A percentile compares a stretch with the other conserved stretches of the same genome.
phyloP scores from a whole-genome alignment of 2,888 invertebrate genomes.

The Euzetes globulus region DNA sequence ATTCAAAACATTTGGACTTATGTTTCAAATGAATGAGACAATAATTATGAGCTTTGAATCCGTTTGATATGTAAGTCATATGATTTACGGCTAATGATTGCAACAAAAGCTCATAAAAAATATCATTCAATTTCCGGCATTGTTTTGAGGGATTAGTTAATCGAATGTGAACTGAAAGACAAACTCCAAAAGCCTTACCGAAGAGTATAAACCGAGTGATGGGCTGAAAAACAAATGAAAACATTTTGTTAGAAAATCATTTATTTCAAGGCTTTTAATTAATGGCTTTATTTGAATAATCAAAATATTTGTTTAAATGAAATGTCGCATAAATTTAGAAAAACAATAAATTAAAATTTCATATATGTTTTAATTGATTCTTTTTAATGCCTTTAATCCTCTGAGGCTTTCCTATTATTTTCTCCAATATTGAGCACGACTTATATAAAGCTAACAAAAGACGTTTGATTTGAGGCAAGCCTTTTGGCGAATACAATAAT shows the following conservation, averaged over 20 bases:
- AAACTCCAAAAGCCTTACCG: not conserved
- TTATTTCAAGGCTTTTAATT: not conserved
- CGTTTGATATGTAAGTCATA: too few species aligned
- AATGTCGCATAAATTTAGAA: not conserved
- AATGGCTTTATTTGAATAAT: not conserved
- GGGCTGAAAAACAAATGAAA: not conserved
- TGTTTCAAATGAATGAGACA: too few species aligned
- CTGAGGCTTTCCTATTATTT: not conserved
- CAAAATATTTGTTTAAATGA: conserved; percentile 2
- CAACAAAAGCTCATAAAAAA: not conserved
- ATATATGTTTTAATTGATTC: conserved; percentile 1
- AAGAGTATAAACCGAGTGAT: not conserved
- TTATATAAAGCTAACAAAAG: not conserved
- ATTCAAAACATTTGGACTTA: too few species aligned
- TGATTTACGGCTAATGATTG: too few species aligned
- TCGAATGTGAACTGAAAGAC: not conserved
- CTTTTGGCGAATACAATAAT: conserved; percentile 13
- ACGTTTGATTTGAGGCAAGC: not conserved
- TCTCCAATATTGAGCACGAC: not conserved
- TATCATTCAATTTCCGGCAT: not conserved
- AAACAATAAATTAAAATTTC: not conserved
- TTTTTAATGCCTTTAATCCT: not conserved
- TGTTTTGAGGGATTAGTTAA: not conserved
- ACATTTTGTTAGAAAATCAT: not conserved
- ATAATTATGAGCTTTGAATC: too few species aligned